phyloP scores from a whole-genome alignment of 2,113 vertebrate species.

The Nothoprocta perdicaria region DNA sequence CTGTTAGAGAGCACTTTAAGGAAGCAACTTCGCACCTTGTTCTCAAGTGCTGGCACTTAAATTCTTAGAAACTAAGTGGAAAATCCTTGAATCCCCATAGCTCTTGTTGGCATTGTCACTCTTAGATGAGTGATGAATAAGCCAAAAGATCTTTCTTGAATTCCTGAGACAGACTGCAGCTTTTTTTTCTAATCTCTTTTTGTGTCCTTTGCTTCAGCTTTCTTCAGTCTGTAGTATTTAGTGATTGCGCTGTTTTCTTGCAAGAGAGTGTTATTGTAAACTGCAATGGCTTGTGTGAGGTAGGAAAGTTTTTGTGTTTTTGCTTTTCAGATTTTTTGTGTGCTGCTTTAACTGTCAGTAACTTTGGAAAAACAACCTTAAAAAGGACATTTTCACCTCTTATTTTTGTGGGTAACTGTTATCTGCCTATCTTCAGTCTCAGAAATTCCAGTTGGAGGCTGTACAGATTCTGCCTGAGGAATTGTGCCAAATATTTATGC shows the following conservation, averaged over 20 bases:
- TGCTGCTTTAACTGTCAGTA: neutral
- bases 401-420: neutral
- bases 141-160: neutral
- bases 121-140: neutral
- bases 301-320: neutral
- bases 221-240: neutral
- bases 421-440: neutral
- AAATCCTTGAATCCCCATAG: neutral
- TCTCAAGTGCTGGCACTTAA: neutral
- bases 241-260: neutral
- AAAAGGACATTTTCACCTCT: conserved; percentile 19
- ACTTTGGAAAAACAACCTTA: neutral
- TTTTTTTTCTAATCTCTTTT: neutral
- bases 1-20: neutral
- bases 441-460: conserved; percentile 19
- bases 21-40: neutral
- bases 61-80: neutral
- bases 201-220: neutral
- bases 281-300: neutral
- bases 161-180: neutral
- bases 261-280: neutral
- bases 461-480: neutral
- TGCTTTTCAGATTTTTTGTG: neutral
- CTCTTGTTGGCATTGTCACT: neutral
- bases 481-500: neutral